phyloP scores from a whole-genome alignment of 2,113 vertebrate genomes.

The Loxodonta africana region DNA sequence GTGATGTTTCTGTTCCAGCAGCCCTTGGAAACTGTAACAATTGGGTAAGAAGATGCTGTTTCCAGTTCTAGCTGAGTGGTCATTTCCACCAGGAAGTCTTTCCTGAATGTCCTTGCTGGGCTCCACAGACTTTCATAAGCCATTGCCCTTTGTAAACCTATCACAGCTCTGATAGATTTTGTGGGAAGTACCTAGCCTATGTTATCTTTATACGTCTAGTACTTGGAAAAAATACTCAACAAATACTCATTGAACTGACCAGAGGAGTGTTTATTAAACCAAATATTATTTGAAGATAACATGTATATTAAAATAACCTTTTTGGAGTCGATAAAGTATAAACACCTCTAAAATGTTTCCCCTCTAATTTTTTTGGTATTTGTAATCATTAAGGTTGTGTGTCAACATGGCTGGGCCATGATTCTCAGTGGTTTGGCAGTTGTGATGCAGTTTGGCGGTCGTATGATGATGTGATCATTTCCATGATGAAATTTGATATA shows the following conservation, averaged over 20 bases:
- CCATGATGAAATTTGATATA: no score
- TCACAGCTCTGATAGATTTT: not conserved
- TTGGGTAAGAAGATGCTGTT: not conserved
- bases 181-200: not conserved
- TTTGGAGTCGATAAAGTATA: not conserved
- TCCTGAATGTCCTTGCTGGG: not conserved
- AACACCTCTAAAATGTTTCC: not conserved
- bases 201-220: not conserved
- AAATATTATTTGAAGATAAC: constrained; percentile 27
- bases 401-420: no score
- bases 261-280: not conserved
- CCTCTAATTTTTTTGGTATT: not conserved
- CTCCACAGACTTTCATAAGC: not conserved
- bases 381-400: no score
- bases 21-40: not conserved
- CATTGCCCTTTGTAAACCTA: not conserved
- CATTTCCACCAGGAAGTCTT: not conserved
- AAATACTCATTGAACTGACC: not conserved
- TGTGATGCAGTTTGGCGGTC: no score
- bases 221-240: not conserved
- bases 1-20: not conserved
- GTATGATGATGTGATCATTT: no score
- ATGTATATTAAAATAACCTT: not conserved
- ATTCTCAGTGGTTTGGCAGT: no score
- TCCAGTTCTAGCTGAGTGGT: not conserved